Evolutionary conservation across 1,140 invertebrate genomes (phyloP).

Genomic region (Caerostris darwini): DNA sequence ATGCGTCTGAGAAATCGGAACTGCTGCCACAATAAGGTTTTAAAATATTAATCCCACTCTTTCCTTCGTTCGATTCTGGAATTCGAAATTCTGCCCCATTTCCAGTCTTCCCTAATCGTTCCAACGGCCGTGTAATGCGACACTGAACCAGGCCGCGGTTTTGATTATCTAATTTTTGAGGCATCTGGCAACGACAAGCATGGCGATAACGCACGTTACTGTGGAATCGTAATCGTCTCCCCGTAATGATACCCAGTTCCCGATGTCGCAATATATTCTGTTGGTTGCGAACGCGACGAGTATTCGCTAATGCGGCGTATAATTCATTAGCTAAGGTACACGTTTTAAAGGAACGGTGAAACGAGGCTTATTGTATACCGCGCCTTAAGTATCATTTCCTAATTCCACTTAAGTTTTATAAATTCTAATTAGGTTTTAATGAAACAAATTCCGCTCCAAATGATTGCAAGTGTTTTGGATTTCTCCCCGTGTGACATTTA

Average conservation of each 20-base stretch:
- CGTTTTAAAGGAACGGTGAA: constrained; percentile 37
- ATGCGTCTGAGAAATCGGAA: constrained; percentile 64
- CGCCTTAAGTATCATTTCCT: constrained; percentile 35
- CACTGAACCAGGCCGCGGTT: constrained; percentile 28
- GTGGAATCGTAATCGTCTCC: constrained; percentile 66
- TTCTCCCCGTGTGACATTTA: background rate
- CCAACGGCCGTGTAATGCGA: constrained; percentile 58
- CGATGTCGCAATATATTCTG: constrained; percentile 38
- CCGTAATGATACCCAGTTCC: constrained; percentile 62
- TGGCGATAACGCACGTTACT: constrained; percentile 65
- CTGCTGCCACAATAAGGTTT: constrained; percentile 54
- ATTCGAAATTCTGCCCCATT: constrained; percentile 53
- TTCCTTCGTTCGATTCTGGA: constrained; percentile 4
- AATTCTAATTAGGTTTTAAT: constrained; percentile 47
- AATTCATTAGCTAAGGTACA: constrained; percentile 29
- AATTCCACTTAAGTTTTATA: constrained; percentile 37
- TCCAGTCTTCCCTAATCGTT: constrained; percentile 58
- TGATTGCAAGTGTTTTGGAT: background rate
- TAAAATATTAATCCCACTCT: constrained; percentile 71
- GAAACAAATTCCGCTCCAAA: constrained; percentile 6
- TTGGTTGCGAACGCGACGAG: background rate
- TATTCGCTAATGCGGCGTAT: constrained; percentile 16
- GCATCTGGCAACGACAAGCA: constrained; percentile 69
- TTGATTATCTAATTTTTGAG: constrained; percentile 78
- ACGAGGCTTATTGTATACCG: constrained; percentile 9